Conservation (phyloP, 2,888 invertebrate genomes). For the Ctenicera cuprea region DNA sequence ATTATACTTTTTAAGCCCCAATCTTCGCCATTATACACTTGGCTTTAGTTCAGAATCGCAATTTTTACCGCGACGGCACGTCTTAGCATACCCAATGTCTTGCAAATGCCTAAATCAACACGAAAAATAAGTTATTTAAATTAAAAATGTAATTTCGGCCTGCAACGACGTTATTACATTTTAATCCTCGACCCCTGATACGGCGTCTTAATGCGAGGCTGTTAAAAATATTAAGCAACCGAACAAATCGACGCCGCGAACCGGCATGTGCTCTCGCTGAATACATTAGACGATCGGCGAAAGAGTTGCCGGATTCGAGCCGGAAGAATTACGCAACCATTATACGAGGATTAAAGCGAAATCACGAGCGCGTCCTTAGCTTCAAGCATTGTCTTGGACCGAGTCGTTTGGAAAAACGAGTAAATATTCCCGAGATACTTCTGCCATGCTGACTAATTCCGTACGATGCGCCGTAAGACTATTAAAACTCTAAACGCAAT, state of each 20-base stretch:
- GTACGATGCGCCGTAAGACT: constrained; percentile 72
- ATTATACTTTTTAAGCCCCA: constrained; percentile 85
- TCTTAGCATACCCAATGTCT: constrained; percentile 76
- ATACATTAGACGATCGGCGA: constrained; percentile 71
- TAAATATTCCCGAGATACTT: constrained; percentile 71
- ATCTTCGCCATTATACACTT: constrained; percentile 84
- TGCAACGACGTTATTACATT: constrained; percentile 73
- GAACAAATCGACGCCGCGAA: constrained; percentile 70
- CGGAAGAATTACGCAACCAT: constrained; percentile 74
- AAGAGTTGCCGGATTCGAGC: constrained; percentile 70
- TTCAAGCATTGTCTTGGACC: constrained; percentile 71
- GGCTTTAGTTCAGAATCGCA: constrained; percentile 83
- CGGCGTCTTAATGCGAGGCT: constrained; percentile 70
- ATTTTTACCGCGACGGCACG: constrained; percentile 83
- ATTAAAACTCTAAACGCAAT: constrained; percentile 73
- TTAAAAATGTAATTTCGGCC: constrained; percentile 81
- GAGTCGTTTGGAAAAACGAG: constrained; percentile 74
- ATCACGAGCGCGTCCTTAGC: constrained; percentile 69
- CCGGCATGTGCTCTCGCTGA: constrained; percentile 63
- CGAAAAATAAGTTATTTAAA: constrained; percentile 84
- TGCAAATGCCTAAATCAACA: constrained; percentile 81
- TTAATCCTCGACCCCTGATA: constrained; percentile 72
- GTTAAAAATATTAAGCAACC: constrained; percentile 73
- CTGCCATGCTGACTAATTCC: constrained; percentile 70
- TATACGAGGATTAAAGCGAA: constrained; percentile 74